A percentile compares a stretch with the other conserved stretches of the same genome.
These are phyloP conservation scores for Zaprionus kolodkinae DNA, from an alignment of 1,140 invertebrate species.

Conservation along the genomic window DNA sequence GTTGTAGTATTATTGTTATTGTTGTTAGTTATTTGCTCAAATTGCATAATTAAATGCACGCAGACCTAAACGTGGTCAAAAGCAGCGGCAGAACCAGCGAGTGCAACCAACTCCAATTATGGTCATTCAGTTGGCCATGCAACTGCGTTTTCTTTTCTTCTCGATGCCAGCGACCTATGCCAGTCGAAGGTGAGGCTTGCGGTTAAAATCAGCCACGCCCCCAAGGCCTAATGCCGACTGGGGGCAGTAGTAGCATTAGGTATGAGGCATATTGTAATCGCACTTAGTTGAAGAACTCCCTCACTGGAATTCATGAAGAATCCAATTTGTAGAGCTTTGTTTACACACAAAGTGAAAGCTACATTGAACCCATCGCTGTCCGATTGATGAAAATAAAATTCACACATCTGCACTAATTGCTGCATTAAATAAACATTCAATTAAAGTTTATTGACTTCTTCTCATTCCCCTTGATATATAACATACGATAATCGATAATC, in stretches of 20 bases:
- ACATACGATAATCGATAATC: too few relatives aligned
- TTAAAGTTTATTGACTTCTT: slow-evolving; percentile 1
- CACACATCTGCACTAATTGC: slow-evolving; percentile 21
- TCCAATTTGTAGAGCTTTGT: background rate
- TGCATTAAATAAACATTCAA: too few relatives aligned
- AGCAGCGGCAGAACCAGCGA: background rate
- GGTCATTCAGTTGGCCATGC: slow-evolving; percentile 69
- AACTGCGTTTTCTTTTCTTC: slow-evolving; percentile 58
- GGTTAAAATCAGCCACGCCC: slow-evolving; percentile 36
- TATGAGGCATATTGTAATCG: too few relatives aligned
- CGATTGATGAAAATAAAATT: background rate
- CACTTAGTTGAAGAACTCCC: background rate
- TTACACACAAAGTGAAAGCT: background rate
- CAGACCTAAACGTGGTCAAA: slow-evolving; percentile 66
- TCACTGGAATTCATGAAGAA: background rate
- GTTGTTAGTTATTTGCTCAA: slow-evolving; percentile 68
- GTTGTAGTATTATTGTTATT: slow-evolving; percentile 20
- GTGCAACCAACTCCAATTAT: slow-evolving; percentile 75
- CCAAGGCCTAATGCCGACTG: slow-evolving; percentile 14
- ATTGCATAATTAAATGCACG: slow-evolving; percentile 82
- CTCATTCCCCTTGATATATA: too few relatives aligned
- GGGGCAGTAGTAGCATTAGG: too few relatives aligned
- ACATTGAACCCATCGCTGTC: background rate
- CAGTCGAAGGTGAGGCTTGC: slow-evolving; percentile 64
- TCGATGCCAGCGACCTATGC: slow-evolving; percentile 16